Conservation (phyloP, 2,888 invertebrate genomes). For the Allacma fusca region DNA sequence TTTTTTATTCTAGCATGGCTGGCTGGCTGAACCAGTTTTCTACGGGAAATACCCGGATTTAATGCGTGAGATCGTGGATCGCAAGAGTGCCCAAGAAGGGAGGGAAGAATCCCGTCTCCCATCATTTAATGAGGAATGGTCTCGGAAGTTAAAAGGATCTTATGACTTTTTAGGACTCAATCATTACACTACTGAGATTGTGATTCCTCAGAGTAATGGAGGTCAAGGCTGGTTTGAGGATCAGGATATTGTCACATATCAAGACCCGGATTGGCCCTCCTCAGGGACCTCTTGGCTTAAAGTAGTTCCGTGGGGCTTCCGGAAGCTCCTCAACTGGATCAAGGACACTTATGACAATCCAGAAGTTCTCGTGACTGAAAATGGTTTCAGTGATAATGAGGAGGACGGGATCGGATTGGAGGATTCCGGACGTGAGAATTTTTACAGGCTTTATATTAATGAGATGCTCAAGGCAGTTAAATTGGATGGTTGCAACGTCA, state of each 20-base stretch:
- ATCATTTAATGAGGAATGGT: slow-evolving; percentile 19
- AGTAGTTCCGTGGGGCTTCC: slow-evolving; percentile 71
- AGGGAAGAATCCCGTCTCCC: slow-evolving; percentile 45
- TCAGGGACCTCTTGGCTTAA: slow-evolving; percentile 59
- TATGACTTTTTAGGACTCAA: slow-evolving; percentile 15
- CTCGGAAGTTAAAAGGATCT: slow-evolving; percentile 16
- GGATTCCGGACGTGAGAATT: slow-evolving; percentile 35
- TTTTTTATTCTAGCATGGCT: slow-evolving; percentile 41
- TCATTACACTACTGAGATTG: slow-evolving; percentile 11
- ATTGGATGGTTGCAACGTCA: slow-evolving; percentile 63
- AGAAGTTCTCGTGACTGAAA: slow-evolving; percentile 70
- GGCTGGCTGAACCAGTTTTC: slow-evolving; percentile 48
- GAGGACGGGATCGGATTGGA: slow-evolving; percentile 37
- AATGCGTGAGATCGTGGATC: slow-evolving; percentile 46
- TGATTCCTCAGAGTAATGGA: neutral
- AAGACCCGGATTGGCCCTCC: slow-evolving; percentile 35
- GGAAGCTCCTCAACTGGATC: slow-evolving; percentile 67
- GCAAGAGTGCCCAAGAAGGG: slow-evolving; percentile 47
- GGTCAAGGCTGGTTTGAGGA: slow-evolving; percentile 23
- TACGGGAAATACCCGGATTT: slow-evolving; percentile 49
- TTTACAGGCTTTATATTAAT: too few relatives aligned
- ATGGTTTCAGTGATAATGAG: slow-evolving; percentile 70
- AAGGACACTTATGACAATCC: slow-evolving; percentile 70
- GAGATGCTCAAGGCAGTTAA: slow-evolving; percentile 62
- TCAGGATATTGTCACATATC: slow-evolving; percentile 60